Percentiles rank a stretch among this genome's conserved stretches.
These are phyloP conservation scores for Telmatochromis sp. DNA, from an alignment of 2,113 vertebrate species.

Conservation along the genomic window DNA sequence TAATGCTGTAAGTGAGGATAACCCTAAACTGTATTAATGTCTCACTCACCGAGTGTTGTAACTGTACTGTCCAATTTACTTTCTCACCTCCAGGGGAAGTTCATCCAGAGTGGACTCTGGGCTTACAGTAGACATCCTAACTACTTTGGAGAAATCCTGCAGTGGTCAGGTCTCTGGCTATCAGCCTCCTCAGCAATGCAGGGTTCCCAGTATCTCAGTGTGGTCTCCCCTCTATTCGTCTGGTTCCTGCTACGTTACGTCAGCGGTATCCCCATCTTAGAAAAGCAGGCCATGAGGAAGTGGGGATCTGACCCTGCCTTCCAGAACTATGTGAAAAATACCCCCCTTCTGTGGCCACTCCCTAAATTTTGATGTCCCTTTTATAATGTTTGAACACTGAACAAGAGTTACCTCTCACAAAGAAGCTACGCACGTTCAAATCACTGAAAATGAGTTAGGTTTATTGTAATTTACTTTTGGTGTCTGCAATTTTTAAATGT, in stretches of 20 bases:
- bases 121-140: conserved; percentile 77
- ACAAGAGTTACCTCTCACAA: neutral
- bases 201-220: conserved; percentile 68
- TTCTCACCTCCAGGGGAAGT: conserved; percentile 64
- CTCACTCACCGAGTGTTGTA: neutral
- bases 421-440: neutral
- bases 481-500: neutral
- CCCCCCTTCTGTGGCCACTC: conserved; percentile 74
- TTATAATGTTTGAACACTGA: neutral
- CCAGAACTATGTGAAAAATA: conserved; percentile 69
- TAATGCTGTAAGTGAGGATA: conserved; percentile 65
- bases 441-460: neutral
- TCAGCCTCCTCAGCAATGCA: conserved; percentile 71
- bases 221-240: conserved; percentile 69
- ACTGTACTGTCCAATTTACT: neutral
- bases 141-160: conserved; percentile 77
- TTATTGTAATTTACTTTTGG: neutral
- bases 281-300: conserved; percentile 68
- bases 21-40: neutral
- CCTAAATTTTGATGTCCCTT: conserved; percentile 20
- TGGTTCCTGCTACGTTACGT: conserved; percentile 74
- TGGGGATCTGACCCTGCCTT: conserved; percentile 70
- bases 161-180: conserved; percentile 76
- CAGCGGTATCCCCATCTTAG: conserved; percentile 75
- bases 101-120: conserved; percentile 77